Evolutionary conservation across 2,113 vertebrate species (phyloP).

Genomic region (Chitala chitala): DNA sequence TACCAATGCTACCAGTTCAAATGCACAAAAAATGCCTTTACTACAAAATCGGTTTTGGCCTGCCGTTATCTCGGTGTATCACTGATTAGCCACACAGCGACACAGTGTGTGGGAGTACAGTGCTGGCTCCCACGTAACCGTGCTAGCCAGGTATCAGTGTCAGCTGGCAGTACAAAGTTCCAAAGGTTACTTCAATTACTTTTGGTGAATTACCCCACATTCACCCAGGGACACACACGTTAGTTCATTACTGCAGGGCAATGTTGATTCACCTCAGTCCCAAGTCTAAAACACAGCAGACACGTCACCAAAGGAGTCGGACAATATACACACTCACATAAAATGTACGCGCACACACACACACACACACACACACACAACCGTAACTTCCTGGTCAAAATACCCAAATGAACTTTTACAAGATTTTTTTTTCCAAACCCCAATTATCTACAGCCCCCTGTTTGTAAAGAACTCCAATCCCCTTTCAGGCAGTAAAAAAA

Average conservation of each 20-base stretch:
- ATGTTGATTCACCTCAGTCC: conserved; percentile 8
- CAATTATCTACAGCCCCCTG: too few species aligned
- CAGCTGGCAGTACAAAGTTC: neutral
- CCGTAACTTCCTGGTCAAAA: neutral
- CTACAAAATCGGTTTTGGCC: too few species aligned
- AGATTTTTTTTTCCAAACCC: neutral
- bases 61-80: too few species aligned
- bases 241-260: neutral
- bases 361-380: neutral
- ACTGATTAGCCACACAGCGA: too few species aligned
- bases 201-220: neutral
- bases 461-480: conserved; percentile 24
- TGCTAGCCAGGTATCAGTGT: neutral
- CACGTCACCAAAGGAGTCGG: conserved; percentile 13
- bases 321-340: neutral
- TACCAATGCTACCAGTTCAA: too few species aligned
- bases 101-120: neutral
- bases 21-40: too few species aligned
- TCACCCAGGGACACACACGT: neutral
- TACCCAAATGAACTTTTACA: neutral
- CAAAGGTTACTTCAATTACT: neutral
- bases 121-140: neutral
- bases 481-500: conserved; percentile 25
- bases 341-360: neutral
- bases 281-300: conserved; percentile 19